These are phyloP conservation scores for Uria aalge DNA, from an alignment of 2,113 vertebrate species.

Conservation along the genomic window DNA sequence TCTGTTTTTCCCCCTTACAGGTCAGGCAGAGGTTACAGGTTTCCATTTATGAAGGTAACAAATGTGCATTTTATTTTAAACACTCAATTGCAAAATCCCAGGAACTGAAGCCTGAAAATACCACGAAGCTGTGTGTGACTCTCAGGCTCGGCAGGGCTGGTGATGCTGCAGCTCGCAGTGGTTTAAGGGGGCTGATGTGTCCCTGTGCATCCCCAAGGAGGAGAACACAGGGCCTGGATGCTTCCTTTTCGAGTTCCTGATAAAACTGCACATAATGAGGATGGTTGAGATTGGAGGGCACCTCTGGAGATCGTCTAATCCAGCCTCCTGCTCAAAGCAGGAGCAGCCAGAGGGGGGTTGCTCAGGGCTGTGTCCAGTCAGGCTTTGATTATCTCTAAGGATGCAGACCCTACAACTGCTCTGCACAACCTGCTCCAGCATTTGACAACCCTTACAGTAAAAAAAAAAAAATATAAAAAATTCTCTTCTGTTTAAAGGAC, in stretches of 20 bases:
- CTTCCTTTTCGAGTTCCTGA: neutral
- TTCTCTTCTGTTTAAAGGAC: neutral
- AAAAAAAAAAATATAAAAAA: neutral
- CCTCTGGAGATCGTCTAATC: neutral
- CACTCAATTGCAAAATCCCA: neutral
- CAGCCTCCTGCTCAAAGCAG: neutral
- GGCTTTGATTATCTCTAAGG: neutral
- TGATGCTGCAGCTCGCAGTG: neutral
- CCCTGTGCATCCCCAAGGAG: neutral
- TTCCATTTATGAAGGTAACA: neutral
- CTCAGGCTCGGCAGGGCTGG: neutral
- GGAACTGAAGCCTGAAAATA: neutral
- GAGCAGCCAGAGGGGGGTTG: neutral
- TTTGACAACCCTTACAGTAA: neutral
- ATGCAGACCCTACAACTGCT: neutral
- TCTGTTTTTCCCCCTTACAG: neutral
- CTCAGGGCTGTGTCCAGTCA: neutral
- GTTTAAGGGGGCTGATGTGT: neutral
- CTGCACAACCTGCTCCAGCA: neutral
- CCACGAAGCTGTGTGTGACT: fast-evolving
- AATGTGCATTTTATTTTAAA: neutral
- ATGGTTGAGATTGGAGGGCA: neutral
- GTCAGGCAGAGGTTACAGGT: neutral
- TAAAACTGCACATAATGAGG: neutral
- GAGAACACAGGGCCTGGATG: neutral